Evolutionary conservation across 2,113 vertebrate species (phyloP), one percentile per base, ranked within the genome.

Genomic region (Capra hircus): DNA sequence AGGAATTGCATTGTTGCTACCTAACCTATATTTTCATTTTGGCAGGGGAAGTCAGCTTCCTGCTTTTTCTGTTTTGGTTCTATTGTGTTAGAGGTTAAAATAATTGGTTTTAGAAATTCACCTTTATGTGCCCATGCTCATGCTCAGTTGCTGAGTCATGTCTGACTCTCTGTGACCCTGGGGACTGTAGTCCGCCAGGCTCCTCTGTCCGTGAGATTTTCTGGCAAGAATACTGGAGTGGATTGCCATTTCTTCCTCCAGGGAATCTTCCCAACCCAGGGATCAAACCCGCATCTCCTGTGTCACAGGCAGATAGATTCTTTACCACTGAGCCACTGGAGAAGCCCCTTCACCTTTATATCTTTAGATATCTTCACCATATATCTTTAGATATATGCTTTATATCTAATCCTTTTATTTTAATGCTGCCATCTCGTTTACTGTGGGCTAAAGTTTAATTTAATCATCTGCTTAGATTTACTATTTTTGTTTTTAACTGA

Each of bases 61-160:
- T 94, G 16, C 55, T 92, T 97, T 98, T 91, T 88, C 40, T 74
- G 36, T 40, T 96, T 90, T 12, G 82, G 11, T 86, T 96, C 86
- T 40, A 53, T 84, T 43, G 48, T 48, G 55, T 91, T 87, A 91
- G 28, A 91, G 36, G 27, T 86, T 82, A 33, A 60, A 98, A 33
- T 93, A 48, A 60, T 92, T 33, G 59, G 60, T 96, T 95, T 71
- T 85, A 30, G 90, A 27, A 25, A 64, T 95, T 95, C 88, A 28
- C 27, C 78, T 97, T 27, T 15, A 6, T 89, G 91, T 91, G 7
- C 13, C n/a, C 1, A 1, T 25, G 33, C 71, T 74, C 36, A 13
- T 25, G 67, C 71, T 74, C 36, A 5, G 2, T 3, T 71, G 64
- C 33, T 36, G n/a, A 11, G 9, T 21, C n/a, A 2, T 77, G 25